phyloP scores from a whole-genome alignment of 2,113 vertebrate genomes.

The Scomber japonicus region DNA sequence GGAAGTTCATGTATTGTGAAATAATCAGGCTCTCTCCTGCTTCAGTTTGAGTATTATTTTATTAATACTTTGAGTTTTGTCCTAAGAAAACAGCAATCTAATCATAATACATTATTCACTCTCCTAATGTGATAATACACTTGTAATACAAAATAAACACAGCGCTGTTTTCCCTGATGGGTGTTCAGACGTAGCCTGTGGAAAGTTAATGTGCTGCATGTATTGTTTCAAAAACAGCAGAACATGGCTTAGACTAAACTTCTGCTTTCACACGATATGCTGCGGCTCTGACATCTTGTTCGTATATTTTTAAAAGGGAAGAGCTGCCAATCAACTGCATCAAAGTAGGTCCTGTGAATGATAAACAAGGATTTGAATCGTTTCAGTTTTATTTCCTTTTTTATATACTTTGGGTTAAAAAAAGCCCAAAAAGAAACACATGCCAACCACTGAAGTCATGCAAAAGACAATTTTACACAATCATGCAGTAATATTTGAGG shows the following conservation, averaged over 20 bases:
- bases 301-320: slow-evolving; percentile 46
- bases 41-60: slow-evolving; percentile 38
- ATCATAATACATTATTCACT: slow-evolving; percentile 63
- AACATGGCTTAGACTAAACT: slow-evolving; percentile 41
- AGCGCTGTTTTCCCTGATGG: slow-evolving; percentile 65
- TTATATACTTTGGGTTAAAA: slow-evolving; percentile 14
- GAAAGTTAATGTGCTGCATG: slow-evolving; percentile 78
- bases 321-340: slow-evolving; percentile 37
- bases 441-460: slow-evolving; percentile 49
- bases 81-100: slow-evolving; percentile 47
- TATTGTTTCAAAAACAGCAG: slow-evolving; percentile 60
- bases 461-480: background rate
- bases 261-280: slow-evolving; percentile 16
- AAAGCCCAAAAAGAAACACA: background rate
- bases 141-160: slow-evolving; percentile 64
- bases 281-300: slow-evolving; percentile 40
- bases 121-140: slow-evolving; percentile 65
- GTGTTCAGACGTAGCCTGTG: slow-evolving; percentile 62
- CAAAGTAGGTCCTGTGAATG: slow-evolving; percentile 12
- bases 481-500: background rate
- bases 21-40: slow-evolving; percentile 22
- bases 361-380: slow-evolving; percentile 34
- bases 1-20: slow-evolving; percentile 3
- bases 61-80: slow-evolving; percentile 49
- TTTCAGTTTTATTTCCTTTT: slow-evolving; percentile 52